Evolutionary conservation across 2,888 invertebrate genomes (phyloP), one percentile per base, ranked within the genome.

Genomic region (Sesia apiformis): DNA sequence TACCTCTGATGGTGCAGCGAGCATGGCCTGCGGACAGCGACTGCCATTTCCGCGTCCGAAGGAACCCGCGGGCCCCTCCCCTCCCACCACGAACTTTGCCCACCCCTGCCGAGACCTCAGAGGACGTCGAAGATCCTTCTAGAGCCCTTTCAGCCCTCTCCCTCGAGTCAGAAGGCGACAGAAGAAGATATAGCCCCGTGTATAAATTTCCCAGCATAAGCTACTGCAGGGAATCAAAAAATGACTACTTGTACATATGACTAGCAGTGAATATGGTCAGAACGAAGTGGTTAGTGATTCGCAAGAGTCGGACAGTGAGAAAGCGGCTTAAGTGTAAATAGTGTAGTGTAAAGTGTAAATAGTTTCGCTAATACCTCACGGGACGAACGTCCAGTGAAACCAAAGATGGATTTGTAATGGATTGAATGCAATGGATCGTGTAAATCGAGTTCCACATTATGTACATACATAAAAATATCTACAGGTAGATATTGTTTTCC

Each of bases 31-130:
- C 92, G 4, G 92, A 92, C 75, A 91, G 90, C 55, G 92, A 93
- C 73, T 94, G 95, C 67, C 95, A 96, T 81, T 96, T 97, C 83
- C 90, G 96, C 49, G 93, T 97, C 57, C 91, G 96, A 56, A 91
- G 96, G 61, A 96, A 95, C 84, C 94, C 95, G 0, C 93, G 95
- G 67, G 95, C 95, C 63, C 94, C 94, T 0, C 95, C 95, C 62
- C 94, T 95, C 64, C 91, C 93, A 55, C 93, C 93, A 38, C 89
- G 90, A 55, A 90, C 91, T 40, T 78, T 88, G 58, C 56, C 89
- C 62, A 70, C 75, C 38, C 81, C 83, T 52, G 67, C 82, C 58
- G 70, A 84, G 55, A 68, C 75, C 55, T 57, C 63, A 53, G 63
- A 60, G 5, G 72, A 76, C 4, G 83, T 83, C 39, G 86, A 85